Percentiles rank a stretch among this genome's conserved stretches.
These are phyloP conservation scores for Pyrochroa serraticornis DNA, from an alignment of 2,888 invertebrate species.

Conservation along the genomic window DNA sequence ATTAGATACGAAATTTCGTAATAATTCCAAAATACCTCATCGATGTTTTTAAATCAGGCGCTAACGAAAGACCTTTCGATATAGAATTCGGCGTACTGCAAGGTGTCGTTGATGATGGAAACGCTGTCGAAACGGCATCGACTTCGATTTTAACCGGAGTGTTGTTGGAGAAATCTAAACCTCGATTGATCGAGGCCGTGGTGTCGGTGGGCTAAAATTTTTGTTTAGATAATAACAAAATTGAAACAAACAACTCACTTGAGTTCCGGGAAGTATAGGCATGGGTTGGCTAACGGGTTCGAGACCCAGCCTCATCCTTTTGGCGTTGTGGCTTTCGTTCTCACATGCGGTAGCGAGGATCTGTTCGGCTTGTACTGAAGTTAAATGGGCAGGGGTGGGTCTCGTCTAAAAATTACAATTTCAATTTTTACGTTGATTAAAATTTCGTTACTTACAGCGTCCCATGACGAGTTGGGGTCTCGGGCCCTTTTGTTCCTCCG, in stretches of 20 bases:
- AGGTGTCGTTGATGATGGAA: conserved; percentile 59
- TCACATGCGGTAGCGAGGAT: conserved; percentile 95
- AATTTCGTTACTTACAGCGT: conserved; percentile 88
- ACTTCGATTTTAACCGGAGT: conserved; percentile 54
- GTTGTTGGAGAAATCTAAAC: conserved; percentile 53
- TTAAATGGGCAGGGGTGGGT: conserved; percentile 94
- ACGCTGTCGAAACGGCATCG: conserved; percentile 50
- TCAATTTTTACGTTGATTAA: neutral
- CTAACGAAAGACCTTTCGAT: conserved; percentile 59
- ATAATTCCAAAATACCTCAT: conserved; percentile 44
- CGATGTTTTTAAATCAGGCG: conserved; percentile 44
- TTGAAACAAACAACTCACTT: conserved; percentile 56
- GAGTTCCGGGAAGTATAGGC: conserved; percentile 74
- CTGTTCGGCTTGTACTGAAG: conserved; percentile 95
- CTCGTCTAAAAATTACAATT: conserved; percentile 72
- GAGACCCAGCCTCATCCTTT: conserved; percentile 93
- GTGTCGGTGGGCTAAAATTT: conserved; percentile 64
- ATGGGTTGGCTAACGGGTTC: conserved; percentile 93
- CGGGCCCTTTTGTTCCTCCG: conserved; percentile 91
- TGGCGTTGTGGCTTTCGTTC: conserved; percentile 96
- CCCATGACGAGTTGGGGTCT: conserved; percentile 82
- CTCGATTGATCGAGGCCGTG: conserved; percentile 62
- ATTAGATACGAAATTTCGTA: conserved; percentile 6
- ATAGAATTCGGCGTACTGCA: conserved; percentile 60
- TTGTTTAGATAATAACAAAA: neutral